Evolutionary conservation across 2,888 invertebrate genomes (phyloP).

Genomic region (Fragum fragum): DNA sequence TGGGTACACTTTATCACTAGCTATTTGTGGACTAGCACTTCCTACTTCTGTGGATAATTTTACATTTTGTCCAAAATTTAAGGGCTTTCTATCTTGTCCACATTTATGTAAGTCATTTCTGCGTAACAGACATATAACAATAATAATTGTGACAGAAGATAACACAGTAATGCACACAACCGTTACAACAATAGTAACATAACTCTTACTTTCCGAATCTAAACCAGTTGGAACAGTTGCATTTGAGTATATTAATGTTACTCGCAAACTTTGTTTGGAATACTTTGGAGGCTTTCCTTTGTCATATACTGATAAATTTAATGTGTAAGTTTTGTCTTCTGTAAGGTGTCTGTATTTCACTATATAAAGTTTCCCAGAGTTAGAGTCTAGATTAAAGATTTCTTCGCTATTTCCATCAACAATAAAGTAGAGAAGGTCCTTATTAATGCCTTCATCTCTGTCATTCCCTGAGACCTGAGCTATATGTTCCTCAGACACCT

Average conservation of each 20-base stretch:
- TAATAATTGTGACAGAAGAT: constrained; percentile 68
- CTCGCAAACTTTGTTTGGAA: constrained; percentile 42
- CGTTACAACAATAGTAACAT: constrained; percentile 69
- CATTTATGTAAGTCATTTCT: constrained; percentile 63
- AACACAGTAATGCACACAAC: constrained; percentile 72
- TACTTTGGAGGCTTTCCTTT: constrained; percentile 60
- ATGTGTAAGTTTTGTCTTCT: constrained; percentile 56
- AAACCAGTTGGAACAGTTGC: constrained; percentile 37
- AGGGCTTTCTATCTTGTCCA: constrained; percentile 31
- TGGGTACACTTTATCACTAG: constrained; percentile 59
- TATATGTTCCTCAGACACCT: constrained; percentile 74
- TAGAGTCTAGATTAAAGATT: constrained; percentile 68
- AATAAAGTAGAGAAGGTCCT: constrained; percentile 97
- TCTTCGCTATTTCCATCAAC: constrained; percentile 90
- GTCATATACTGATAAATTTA: constrained; percentile 66
- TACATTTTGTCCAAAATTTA: background rate
- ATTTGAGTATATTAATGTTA: constrained; percentile 65
- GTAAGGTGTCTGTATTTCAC: constrained; percentile 66
- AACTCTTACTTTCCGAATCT: constrained; percentile 57
- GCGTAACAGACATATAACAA: constrained; percentile 67
- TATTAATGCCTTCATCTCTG: constrained; percentile 96
- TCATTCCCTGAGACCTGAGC: constrained; percentile 94
- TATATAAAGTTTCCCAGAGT: constrained; percentile 65
- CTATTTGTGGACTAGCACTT: constrained; percentile 40
- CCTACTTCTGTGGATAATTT: constrained; percentile 3